Base-by-base conservation (phyloP, 2,888 invertebrate genomes). In the Cryptus viduatorius region DNA sequence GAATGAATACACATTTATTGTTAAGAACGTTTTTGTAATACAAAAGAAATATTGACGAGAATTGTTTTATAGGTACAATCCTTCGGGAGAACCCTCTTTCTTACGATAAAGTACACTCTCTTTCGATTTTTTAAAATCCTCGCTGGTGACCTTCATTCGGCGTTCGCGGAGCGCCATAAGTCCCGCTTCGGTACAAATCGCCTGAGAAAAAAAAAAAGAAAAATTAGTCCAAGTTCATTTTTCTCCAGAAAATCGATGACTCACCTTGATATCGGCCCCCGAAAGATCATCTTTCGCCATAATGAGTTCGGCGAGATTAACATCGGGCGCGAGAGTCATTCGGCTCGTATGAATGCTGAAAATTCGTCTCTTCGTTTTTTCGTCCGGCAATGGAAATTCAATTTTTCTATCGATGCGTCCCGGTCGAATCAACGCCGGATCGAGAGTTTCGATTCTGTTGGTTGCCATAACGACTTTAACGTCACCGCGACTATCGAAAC, bases 221-320 rank as follows among this genome's bases (percentile, higher is more conserved):
- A 73, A 50, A 44, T 29, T 56, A 10, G 42, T 78, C 46, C 48
- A 31, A 50, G 77, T 77, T 87, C 94, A 24, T 24, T 1, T 24
- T 0, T 24, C 0, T 24, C 37, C 7, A 37, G 37, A 37, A 4
- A 37, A 37, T 37, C 37, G 37, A 37, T 5, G 0, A 8, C 37
- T 37, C 37, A 96, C 97, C 95, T 98, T 98, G 88, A 98, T 98
- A 94, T 98, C 98, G 85, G 98, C 98, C 24, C 99, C 99, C 75
- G 99, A 99, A 16, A 99, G 95, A 94, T 99, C 99, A 95, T 99
- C 99, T 94, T 99, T 99, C 4, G 99, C 98, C 98, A 99, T 98
- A 86, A 99, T 99, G 73, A 99, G 96, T 94, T 99, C 99, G 83
- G 98, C 98, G 12, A 99, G 95, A 93, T 99, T 98, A 8, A 99